phyloP scores from a whole-genome alignment of 2,797 vertebrate species.

The Myotis daubentonii region DNA sequence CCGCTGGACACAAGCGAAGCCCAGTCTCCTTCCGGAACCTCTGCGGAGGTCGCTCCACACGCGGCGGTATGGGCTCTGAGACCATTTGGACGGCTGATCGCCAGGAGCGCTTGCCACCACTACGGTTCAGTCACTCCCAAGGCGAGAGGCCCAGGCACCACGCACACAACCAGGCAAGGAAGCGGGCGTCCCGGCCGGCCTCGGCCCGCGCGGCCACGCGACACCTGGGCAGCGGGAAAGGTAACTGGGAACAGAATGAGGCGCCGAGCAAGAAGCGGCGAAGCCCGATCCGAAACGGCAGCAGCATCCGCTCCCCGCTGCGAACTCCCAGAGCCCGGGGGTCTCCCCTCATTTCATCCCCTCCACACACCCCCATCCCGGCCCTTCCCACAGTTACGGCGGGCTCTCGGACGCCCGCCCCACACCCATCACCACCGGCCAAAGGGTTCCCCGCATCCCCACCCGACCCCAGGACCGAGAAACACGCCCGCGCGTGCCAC shows the following conservation, averaged over 20 bases:
- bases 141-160: not conserved
- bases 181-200: not conserved
- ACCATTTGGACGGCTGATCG: not conserved
- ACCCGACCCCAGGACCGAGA: fast-evolving
- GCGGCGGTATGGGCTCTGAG: not conserved
- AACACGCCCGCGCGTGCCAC: not conserved
- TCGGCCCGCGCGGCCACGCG: fast-evolving
- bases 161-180: not conserved
- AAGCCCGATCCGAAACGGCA: not conserved
- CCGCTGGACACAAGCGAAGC: too few species aligned
- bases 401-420: fast-evolving
- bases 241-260: not conserved
- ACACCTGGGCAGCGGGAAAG: fast-evolving
- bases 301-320: not conserved
- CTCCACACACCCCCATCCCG: too few species aligned
- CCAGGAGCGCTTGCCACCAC: not conserved
- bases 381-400: not conserved
- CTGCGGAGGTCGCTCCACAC: not conserved
- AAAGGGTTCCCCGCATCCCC: fast-evolving
- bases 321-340: not conserved
- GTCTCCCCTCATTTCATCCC: not conserved
- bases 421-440: too few species aligned
- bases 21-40: not conserved
- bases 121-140: not conserved
- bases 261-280: too few species aligned